Conservation (phyloP, 2,113 vertebrate species). For the Prochilodus magdalenae region DNA sequence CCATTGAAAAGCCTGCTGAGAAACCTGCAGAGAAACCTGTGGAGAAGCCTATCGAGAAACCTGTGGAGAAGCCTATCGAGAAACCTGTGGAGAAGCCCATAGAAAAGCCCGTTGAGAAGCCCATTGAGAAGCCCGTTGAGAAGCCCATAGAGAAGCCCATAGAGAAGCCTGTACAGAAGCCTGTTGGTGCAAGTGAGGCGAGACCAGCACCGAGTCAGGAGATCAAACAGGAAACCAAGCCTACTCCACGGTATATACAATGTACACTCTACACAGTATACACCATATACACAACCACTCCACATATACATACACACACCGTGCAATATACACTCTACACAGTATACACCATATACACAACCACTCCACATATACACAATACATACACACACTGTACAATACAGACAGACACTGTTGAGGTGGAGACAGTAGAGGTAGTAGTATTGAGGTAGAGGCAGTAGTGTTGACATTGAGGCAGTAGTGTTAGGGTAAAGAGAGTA, state of each 20-base stretch:
- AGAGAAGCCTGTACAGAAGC: not conserved
- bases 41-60: conserved; percentile 9
- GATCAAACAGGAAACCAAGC: conserved; percentile 44
- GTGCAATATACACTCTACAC: no score
- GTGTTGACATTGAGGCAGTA: not conserved
- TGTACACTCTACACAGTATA: no score
- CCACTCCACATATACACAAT: no score
- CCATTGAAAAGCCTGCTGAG: not conserved
- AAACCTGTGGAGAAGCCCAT: not conserved
- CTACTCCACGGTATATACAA: conserved; percentile 48
- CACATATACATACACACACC: no score
- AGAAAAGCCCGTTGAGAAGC: not conserved
- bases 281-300: no score
- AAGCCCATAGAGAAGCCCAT: not conserved
- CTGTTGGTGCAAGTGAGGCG: not conserved
- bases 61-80: conserved; percentile 7
- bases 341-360: no score
- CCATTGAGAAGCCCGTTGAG: not conserved
- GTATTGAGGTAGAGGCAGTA: no score
- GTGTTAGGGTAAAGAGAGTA: no score
- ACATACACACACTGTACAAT: no score
- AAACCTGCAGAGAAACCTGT: not conserved
- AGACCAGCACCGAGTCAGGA: conserved; percentile 39
- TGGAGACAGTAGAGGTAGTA: no score
- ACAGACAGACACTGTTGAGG: no score